A percentile compares a stretch with the other conserved stretches of the same genome.
These are phyloP conservation scores for Dendroctonus ponderosae DNA, from an alignment of 1,140 invertebrate genomes.

Conservation along the genomic window DNA sequence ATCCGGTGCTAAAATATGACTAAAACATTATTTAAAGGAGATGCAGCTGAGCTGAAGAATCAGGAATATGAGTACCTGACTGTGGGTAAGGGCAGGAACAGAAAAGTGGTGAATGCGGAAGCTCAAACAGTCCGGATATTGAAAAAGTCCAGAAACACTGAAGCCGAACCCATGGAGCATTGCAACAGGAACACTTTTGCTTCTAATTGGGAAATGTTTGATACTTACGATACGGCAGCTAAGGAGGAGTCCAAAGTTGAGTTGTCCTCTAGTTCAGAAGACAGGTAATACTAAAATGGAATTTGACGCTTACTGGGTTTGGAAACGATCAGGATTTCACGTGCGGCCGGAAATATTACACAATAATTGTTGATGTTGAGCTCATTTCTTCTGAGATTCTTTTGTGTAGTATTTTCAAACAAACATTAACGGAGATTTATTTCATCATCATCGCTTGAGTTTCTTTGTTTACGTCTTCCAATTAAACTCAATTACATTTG, in stretches of 20 bases:
- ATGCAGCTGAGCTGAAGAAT: slow-evolving; percentile 59
- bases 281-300: slow-evolving; percentile 43
- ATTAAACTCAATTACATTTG: too few species aligned
- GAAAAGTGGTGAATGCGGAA: slow-evolving; percentile 62
- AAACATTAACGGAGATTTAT: too few species aligned
- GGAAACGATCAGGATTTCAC: too few species aligned
- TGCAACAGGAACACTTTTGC: slow-evolving; percentile 62
- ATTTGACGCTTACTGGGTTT: too few species aligned
- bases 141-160: slow-evolving; percentile 61
- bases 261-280: slow-evolving; percentile 48
- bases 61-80: slow-evolving; percentile 64
- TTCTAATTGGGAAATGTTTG: slow-evolving; percentile 72
- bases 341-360: too few species aligned
- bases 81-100: slow-evolving; percentile 59
- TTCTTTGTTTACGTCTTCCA: too few species aligned
- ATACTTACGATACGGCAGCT: slow-evolving; percentile 55
- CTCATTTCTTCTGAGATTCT: too few species aligned
- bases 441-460: too few species aligned
- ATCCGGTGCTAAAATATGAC: too few species aligned
- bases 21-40: too few species aligned
- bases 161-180: slow-evolving; percentile 55
- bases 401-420: too few species aligned
- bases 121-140: slow-evolving; percentile 63
- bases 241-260: slow-evolving; percentile 39
- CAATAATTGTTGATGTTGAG: too few species aligned